Percentiles rank a stretch among this genome's conserved stretches.
Evolutionary conservation across 2,113 vertebrate species (phyloP).

Genomic region (Etia nguti): DNA sequence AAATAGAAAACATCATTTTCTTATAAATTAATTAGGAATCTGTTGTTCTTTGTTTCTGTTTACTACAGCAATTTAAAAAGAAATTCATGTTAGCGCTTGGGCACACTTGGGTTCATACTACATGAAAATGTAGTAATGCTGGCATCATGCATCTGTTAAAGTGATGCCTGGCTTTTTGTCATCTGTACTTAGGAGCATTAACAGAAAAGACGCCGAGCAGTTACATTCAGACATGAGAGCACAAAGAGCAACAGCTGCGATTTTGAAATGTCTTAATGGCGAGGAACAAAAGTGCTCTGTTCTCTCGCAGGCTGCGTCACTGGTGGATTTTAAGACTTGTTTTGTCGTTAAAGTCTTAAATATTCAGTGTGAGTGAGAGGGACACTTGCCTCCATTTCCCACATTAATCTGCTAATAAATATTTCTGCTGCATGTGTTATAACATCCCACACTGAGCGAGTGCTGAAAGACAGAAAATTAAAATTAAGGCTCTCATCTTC

Average conservation of each 20-base stretch:
- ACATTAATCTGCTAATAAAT: background rate
- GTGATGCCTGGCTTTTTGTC: background rate
- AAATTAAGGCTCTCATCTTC: background rate
- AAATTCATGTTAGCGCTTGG: background rate
- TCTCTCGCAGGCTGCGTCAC: background rate
- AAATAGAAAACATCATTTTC: background rate
- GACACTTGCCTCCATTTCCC: background rate
- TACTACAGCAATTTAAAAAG: background rate
- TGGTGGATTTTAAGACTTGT: background rate
- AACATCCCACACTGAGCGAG: background rate
- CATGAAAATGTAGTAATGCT: background rate
- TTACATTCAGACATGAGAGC: background rate
- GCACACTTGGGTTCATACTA: background rate
- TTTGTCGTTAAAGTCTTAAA: background rate
- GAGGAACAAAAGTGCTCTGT: background rate
- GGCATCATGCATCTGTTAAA: background rate
- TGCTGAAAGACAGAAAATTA: background rate
- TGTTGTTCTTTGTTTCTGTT: background rate
- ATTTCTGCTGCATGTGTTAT: background rate
- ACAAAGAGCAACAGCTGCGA: background rate
- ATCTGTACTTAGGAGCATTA: background rate
- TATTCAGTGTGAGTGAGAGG: background rate
- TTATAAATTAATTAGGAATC: background rate
- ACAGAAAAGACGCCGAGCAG: background rate
- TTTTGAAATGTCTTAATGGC: background rate